Conservation (phyloP, 2,888 invertebrate genomes). For the Lasius platythorax region DNA sequence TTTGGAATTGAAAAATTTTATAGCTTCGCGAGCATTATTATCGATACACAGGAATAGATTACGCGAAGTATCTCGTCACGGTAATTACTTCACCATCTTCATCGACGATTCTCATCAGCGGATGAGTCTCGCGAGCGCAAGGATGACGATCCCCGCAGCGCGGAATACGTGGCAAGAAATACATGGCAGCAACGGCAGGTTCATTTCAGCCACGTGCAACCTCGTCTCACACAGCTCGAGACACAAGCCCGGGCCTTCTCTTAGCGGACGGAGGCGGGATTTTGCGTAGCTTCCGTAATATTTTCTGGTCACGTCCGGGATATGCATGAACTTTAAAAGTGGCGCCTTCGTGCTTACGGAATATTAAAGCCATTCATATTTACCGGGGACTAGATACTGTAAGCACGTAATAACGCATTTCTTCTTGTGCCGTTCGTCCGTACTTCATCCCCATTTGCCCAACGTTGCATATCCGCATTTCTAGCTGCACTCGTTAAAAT, state of each 20-base stretch:
- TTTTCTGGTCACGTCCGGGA: slow-evolving; percentile 79
- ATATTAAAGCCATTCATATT: slow-evolving; percentile 84
- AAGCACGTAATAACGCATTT: slow-evolving; percentile 76
- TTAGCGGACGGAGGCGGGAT: slow-evolving; percentile 55
- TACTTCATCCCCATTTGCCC: slow-evolving; percentile 25
- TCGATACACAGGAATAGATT: neutral
- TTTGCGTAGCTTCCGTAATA: slow-evolving; percentile 74
- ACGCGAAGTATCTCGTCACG: neutral
- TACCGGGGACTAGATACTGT: slow-evolving; percentile 77
- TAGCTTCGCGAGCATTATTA: neutral
- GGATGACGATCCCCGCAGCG: neutral
- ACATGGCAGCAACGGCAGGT: slow-evolving; percentile 19
- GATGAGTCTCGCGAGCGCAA: neutral
- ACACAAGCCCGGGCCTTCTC: slow-evolving; percentile 21
- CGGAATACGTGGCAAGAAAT: slow-evolving; percentile 20
- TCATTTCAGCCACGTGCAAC: slow-evolving; percentile 62
- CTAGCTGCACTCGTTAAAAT: slow-evolving; percentile 49
- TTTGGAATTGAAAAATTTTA: neutral
- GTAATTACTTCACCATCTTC: neutral
- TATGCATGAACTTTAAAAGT: slow-evolving; percentile 83
- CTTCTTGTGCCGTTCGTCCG: slow-evolving; percentile 27
- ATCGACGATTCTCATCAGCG: neutral
- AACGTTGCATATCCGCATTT: slow-evolving; percentile 46
- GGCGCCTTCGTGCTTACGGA: slow-evolving; percentile 82
- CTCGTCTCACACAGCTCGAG: slow-evolving; percentile 29